Base-by-base conservation (phyloP, 2,113 vertebrate genomes). In the Sporophila hypoxantha region DNA sequence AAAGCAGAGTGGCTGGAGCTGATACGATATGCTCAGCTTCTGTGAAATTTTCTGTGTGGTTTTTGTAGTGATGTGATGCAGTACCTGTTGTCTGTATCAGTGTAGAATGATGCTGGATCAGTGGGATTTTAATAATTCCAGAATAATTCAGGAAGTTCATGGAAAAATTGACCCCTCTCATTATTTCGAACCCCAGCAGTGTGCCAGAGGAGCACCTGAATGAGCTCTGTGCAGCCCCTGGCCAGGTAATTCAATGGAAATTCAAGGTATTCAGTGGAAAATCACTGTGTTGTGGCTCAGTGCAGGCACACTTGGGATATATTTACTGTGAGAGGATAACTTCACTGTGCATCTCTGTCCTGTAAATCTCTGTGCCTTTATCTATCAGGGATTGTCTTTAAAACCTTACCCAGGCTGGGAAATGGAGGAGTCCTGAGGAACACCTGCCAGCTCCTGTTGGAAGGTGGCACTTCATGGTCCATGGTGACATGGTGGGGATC, bases 1-100 rank as follows among this genome's bases (percentile, higher is more conserved):
- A 75, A 66, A 56, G 87, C 83, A 52, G 65, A 55, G 59, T 22
- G 55, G 87, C 53, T 92, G 86, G n/a, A n/a, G 86, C 49, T n/a
- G 37, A 18, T 64, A n/a, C n/a, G n/a, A n/a, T n/a, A n/a, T n/a
- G n/a, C 37, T n/a, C 61, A 42, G 2, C 60, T 65, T 12, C 42
- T 37, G 44, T 14, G 57, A 18, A 18, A 37, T 59, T 26, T 37
- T 16, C 57, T 26, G 16, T 37, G 6, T 8, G 34, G 15, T 41
- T 85, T 32, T 74, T n/a, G n/a, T n/a, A n/a, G 12, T 29, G 27
- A 19, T 37, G 12, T 44, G 19, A 3, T 17, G 15, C 34, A 2
- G 25, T 20, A 25, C n/a, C 56, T 22, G 2, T 60, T 41, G 23
- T 26, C 47, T 37, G 17, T 5, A 1, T 39, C 20, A 8, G 22